phyloP scores from a whole-genome alignment of 2,113 vertebrate genomes.

The Eulemur rufifrons region DNA sequence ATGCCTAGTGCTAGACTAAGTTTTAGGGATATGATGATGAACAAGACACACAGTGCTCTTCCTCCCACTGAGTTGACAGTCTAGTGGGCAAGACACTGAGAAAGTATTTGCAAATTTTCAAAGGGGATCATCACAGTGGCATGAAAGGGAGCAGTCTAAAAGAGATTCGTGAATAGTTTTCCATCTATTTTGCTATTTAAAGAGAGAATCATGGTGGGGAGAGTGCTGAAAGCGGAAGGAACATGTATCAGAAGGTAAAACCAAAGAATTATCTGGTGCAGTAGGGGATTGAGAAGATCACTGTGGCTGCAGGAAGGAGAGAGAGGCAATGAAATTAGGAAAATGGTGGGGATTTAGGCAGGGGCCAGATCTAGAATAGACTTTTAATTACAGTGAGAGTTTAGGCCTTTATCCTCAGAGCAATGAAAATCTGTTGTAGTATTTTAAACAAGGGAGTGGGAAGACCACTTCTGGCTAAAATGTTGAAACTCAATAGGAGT shows the following conservation, averaged over 20 bases:
- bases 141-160: background rate
- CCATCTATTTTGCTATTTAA: background rate
- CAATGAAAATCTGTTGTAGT: background rate
- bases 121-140: background rate
- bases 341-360: background rate
- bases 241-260: background rate
- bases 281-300: background rate
- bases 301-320: background rate
- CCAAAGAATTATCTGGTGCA: background rate
- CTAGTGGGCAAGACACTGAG: background rate
- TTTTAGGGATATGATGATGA: background rate
- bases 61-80: background rate
- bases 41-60: background rate
- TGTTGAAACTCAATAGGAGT: background rate
- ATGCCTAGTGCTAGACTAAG: background rate
- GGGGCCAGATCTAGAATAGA: background rate
- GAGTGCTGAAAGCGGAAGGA: background rate
- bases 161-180: no score
- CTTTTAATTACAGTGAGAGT: background rate
- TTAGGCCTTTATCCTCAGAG: background rate
- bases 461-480: background rate
- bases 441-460: background rate
- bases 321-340: accelerated
- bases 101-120: background rate
- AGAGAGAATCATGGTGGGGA: background rate